These are phyloP conservation scores for Zootermopsis nevadensis DNA, from an alignment of 2,888 invertebrate genomes.

Conservation along the genomic window DNA sequence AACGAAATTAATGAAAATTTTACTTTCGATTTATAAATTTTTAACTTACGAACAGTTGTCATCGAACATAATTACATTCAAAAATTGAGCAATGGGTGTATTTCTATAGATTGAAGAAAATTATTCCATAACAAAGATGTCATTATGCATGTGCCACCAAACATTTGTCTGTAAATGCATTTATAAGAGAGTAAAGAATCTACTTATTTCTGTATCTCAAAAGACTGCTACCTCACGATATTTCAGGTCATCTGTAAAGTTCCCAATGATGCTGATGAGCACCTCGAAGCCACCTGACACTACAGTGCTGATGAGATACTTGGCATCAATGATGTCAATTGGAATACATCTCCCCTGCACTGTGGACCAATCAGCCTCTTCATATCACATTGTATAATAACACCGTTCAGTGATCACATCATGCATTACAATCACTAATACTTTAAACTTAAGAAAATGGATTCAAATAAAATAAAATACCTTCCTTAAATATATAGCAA, in stretches of 20 bases:
- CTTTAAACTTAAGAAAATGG: too few species aligned
- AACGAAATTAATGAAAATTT: too few species aligned
- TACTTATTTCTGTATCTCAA: background rate
- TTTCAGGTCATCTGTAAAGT: conserved; percentile 7
- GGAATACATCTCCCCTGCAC: conserved; percentile 12
- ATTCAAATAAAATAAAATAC: too few species aligned
- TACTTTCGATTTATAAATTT: too few species aligned
- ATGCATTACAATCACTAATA: too few species aligned
- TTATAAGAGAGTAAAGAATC: background rate
- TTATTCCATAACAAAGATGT: too few species aligned
- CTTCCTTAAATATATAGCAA: too few species aligned
- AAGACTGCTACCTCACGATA: background rate
- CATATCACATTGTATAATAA: background rate
- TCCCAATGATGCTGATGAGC: conserved; percentile 10
- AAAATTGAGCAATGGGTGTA: too few species aligned
- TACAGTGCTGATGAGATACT: background rate
- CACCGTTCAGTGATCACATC: too few species aligned
- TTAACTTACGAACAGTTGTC: too few species aligned
- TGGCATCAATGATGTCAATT: background rate
- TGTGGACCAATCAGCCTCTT: conserved; percentile 9
- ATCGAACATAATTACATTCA: too few species aligned
- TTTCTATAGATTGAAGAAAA: too few species aligned
- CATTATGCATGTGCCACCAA: background rate
- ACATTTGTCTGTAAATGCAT: background rate
- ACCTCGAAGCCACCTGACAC: conserved; percentile 1